Percentiles rank a stretch among this genome's conserved stretches.
These are phyloP conservation scores for Virgularia gustaviana DNA, from an alignment of 92 coral and sea anemone species.

Conservation along the genomic window DNA sequence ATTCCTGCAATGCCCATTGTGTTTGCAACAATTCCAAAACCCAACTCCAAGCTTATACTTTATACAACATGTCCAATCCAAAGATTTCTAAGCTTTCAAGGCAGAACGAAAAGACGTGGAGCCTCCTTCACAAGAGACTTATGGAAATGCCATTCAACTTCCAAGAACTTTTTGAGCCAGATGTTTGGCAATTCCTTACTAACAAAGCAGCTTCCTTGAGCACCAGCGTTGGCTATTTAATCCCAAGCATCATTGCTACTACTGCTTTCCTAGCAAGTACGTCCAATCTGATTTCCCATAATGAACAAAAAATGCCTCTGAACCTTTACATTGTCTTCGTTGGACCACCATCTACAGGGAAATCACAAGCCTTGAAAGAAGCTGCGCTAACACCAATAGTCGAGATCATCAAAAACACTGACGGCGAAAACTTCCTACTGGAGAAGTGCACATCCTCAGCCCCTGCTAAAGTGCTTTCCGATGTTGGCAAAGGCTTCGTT, in stretches of 20 bases:
- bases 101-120: slow-evolving; percentile 55
- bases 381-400: background rate
- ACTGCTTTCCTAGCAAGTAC: slow-evolving; percentile 50
- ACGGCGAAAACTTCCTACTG: slow-evolving; percentile 13
- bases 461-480: slow-evolving; percentile 5
- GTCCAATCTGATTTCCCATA: slow-evolving; percentile 24
- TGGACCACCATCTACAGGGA: slow-evolving; percentile 49
- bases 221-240: slow-evolving; percentile 48
- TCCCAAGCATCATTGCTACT: slow-evolving; percentile 48
- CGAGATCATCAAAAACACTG: slow-evolving; percentile 4
- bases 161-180: slow-evolving; percentile 30
- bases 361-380: slow-evolving; percentile 43
- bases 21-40: too few relatives aligned
- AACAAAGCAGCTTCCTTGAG: slow-evolving; percentile 40
- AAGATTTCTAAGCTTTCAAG: background rate
- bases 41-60: too few relatives aligned
- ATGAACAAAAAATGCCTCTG: slow-evolving; percentile 31
- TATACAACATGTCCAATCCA: too few relatives aligned
- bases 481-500: background rate
- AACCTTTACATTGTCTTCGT: slow-evolving; percentile 38
- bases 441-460: slow-evolving; percentile 42
- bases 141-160: slow-evolving; percentile 41
- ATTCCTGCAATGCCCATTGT: too few relatives aligned
- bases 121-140: slow-evolving; percentile 53
- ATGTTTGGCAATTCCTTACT: slow-evolving; percentile 35